These are phyloP conservation scores for Conomelus anceps DNA, from an alignment of 2,888 invertebrate species.

Conservation along the genomic window DNA sequence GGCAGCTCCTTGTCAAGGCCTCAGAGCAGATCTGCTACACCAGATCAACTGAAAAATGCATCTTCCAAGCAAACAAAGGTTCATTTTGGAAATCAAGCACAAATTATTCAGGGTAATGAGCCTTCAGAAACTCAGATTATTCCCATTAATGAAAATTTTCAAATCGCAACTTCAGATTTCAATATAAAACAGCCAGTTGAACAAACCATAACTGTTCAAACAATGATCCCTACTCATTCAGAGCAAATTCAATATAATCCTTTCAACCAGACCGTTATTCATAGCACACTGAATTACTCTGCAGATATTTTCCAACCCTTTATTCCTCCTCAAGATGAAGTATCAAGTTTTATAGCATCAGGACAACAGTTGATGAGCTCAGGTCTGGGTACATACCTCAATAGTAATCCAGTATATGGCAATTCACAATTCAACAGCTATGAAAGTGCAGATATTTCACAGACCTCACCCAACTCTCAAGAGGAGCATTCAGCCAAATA, in stretches of 20 bases:
- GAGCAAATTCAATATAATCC: conserved; percentile 15
- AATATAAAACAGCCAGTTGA: neutral
- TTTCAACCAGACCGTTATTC: conserved; percentile 1
- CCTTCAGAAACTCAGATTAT: neutral
- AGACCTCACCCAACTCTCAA: neutral
- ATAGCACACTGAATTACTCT: conserved; percentile 15
- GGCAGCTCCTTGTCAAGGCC: conserved; percentile 45
- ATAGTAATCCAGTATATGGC: neutral
- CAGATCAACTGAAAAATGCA: conserved; percentile 33
- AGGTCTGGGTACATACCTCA: conserved; percentile 39
- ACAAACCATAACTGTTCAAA: neutral
- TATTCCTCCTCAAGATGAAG: conserved; percentile 21
- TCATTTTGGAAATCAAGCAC: conserved; percentile 18
- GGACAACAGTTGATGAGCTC: conserved; percentile 45
- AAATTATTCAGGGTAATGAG: neutral
- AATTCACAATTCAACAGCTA: neutral
- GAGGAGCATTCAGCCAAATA: neutral
- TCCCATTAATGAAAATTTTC: neutral
- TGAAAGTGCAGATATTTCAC: too few species aligned
- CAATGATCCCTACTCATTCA: neutral
- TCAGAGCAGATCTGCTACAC: conserved; percentile 23
- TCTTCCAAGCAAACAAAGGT: conserved; percentile 15
- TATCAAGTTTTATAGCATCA: conserved; percentile 45
- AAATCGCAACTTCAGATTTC: neutral
- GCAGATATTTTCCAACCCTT: conserved; percentile 19